These are phyloP conservation scores for Prunella strophiata DNA, from an alignment of 2,797 vertebrate species.

Conservation along the genomic window DNA sequence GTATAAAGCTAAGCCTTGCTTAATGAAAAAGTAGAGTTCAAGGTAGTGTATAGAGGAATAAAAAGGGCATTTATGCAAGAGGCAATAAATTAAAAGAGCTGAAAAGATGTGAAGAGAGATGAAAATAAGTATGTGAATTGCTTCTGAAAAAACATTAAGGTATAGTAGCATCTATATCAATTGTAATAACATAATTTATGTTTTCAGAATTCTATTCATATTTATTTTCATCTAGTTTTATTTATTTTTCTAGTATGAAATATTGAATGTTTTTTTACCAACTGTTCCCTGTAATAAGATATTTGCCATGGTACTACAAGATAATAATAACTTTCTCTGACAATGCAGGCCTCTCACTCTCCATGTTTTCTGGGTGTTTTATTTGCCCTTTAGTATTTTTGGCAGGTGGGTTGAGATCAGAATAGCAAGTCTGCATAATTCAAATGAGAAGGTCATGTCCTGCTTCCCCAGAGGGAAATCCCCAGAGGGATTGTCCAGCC, in stretches of 20 bases:
- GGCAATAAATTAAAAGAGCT: not conserved
- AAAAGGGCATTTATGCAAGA: not conserved
- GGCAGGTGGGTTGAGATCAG: not conserved
- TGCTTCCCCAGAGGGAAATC: not conserved
- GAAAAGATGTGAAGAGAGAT: not conserved
- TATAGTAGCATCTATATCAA: not conserved
- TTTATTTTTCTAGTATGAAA: not conserved
- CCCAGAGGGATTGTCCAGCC: not conserved
- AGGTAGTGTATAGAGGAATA: not conserved
- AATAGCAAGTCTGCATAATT: conserved; percentile 26
- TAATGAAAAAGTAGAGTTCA: not conserved
- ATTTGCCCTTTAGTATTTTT: conserved; percentile 1
- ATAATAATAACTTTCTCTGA: conserved; percentile 5
- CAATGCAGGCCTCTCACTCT: not conserved
- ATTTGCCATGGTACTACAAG: conserved; percentile 1
- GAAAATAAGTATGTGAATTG: not conserved
- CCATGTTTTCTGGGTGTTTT: not conserved
- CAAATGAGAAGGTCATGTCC: not conserved
- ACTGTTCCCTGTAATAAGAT: not conserved
- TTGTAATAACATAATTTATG: not conserved
- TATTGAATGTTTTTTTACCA: not conserved
- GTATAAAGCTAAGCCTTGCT: not conserved
- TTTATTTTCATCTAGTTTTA: not conserved
- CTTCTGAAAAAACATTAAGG: not conserved
- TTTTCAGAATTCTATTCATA: not conserved